Conservation (phyloP, 2,113 vertebrate genomes). For the Danionella cerebrum region DNA sequence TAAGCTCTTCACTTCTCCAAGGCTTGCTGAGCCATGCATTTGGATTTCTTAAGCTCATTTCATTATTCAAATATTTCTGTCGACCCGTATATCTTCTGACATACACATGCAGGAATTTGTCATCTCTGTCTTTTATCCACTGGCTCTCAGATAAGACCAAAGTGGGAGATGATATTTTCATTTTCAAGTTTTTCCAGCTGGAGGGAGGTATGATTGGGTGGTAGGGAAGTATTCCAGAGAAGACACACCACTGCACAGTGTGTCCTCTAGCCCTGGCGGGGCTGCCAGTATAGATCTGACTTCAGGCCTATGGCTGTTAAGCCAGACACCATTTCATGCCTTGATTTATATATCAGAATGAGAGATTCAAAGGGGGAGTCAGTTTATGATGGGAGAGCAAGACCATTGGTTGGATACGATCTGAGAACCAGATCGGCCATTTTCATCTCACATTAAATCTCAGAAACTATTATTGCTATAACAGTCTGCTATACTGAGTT, state of each 20-base stretch:
- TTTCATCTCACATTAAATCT: conserved; percentile 6
- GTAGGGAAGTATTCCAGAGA: conserved; percentile 36
- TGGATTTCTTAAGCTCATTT: conserved; percentile 27
- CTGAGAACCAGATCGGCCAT: conserved; percentile 24
- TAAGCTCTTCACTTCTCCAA: conserved; percentile 10
- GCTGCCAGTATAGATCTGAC: conserved; percentile 20
- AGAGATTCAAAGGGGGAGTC: conserved; percentile 47
- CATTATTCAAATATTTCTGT: conserved; percentile 29
- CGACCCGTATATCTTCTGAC: conserved; percentile 40
- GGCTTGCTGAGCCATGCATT: conserved; percentile 7
- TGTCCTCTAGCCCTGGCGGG: conserved; percentile 6
- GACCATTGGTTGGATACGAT: conserved; percentile 24
- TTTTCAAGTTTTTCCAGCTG: conserved; percentile 43
- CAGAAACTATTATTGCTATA: conserved; percentile 17
- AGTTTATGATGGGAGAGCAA: conserved; percentile 42
- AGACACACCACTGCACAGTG: background rate
- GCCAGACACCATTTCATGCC: conserved; percentile 22
- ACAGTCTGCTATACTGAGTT: too few species aligned
- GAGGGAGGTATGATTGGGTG: conserved; percentile 38
- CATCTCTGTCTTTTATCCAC: conserved; percentile 26
- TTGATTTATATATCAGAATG: conserved; percentile 50
- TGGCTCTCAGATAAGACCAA: conserved; percentile 15
- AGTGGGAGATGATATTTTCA: conserved; percentile 21
- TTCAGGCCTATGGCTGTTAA: conserved; percentile 33
- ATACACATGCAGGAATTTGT: conserved; percentile 31